phyloP scores from a whole-genome alignment of 2,113 vertebrate species.

The Baryphthengus martii region DNA sequence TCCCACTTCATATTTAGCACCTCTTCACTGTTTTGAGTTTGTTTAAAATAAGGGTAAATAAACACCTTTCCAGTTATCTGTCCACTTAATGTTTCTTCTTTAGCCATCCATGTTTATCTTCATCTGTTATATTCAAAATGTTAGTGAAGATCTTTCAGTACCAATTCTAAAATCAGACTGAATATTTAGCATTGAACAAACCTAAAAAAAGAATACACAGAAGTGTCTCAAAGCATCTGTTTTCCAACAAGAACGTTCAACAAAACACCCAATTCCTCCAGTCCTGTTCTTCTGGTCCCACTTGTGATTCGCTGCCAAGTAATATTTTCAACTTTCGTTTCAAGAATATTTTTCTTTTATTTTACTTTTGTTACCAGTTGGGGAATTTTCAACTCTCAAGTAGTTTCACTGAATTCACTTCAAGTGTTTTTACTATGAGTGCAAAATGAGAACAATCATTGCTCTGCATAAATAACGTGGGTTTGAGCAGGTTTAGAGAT shows the following conservation, averaged over 20 bases:
- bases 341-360: not conserved
- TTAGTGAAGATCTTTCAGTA: slow-evolving; percentile 54
- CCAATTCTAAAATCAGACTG: slow-evolving; percentile 66
- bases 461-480: not conserved
- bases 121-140: slow-evolving; percentile 69
- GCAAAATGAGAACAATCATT: not conserved
- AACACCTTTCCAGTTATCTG: not conserved
- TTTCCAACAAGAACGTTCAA: not conserved
- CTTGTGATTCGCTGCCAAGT: not conserved
- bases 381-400: not conserved
- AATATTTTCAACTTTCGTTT: not conserved
- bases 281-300: not conserved
- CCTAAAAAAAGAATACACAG: slow-evolving; percentile 64
- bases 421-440: not conserved
- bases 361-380: not conserved
- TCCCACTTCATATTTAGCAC: not conserved
- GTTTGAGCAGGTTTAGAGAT: not conserved
- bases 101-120: slow-evolving; percentile 26
- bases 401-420: not conserved
- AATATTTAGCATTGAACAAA: slow-evolving; percentile 78
- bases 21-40: not conserved
- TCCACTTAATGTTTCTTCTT: not conserved
- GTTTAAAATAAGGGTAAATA: not conserved
- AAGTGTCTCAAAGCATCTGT: not conserved
- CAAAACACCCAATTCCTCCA: not conserved